Conservation (phyloP, 64 coral and sea anemone genomes). For the Acropora yongei region DNA sequence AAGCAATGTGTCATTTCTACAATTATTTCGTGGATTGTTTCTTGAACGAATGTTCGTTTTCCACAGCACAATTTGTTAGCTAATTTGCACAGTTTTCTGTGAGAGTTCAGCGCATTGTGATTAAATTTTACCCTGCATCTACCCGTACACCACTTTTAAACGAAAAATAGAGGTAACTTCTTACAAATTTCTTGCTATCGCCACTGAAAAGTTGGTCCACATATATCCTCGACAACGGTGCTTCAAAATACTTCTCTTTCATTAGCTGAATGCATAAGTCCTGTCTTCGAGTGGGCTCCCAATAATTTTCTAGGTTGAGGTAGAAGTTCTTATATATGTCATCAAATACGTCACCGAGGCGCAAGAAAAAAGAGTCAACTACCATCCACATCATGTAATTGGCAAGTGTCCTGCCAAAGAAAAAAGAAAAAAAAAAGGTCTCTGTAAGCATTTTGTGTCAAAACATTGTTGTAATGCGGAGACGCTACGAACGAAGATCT, state of each 20-base stretch:
- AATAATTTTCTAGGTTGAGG: slow-evolving; percentile 10
- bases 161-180: background rate
- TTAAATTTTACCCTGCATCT: too few relatives aligned
- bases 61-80: too few relatives aligned
- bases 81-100: too few relatives aligned
- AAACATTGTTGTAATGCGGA: too few relatives aligned
- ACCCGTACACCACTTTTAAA: too few relatives aligned
- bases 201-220: slow-evolving; percentile 61
- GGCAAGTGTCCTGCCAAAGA: slow-evolving; percentile 33
- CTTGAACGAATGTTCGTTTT: too few relatives aligned
- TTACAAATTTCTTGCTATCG: slow-evolving; percentile 56
- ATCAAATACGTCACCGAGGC: slow-evolving; percentile 33
- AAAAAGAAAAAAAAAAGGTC: background rate
- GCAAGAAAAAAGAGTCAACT: slow-evolving; percentile 28
- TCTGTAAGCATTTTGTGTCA: too few relatives aligned
- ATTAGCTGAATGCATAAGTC: slow-evolving; percentile 42
- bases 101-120: too few relatives aligned
- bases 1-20: too few relatives aligned
- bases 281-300: slow-evolving; percentile 3
- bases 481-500: too few relatives aligned
- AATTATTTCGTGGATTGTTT: too few relatives aligned
- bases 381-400: slow-evolving; percentile 70
- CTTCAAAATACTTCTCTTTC: slow-evolving; percentile 33
- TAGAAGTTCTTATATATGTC: slow-evolving; percentile 59
- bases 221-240: slow-evolving; percentile 59